A percentile compares a stretch with the other conserved stretches of the same genome.
Conservation (phyloP, 2,797 vertebrate genomes). For the Dicrostonyx torquatus region DNA sequence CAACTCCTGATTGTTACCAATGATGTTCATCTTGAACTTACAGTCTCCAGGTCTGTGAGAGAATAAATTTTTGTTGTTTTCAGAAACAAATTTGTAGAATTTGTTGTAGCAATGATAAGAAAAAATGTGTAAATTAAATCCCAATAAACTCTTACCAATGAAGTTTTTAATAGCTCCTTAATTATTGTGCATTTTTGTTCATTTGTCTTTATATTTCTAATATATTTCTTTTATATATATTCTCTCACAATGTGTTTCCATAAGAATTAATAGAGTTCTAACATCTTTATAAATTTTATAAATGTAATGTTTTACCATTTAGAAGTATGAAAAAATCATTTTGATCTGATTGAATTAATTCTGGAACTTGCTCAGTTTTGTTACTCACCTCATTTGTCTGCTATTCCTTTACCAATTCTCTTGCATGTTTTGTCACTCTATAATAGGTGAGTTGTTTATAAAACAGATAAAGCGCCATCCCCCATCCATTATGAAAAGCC, state of each 20-base stretch:
- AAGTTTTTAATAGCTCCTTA: background rate
- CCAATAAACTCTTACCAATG: background rate
- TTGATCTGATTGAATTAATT: background rate
- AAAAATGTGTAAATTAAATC: background rate
- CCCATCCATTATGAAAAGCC: background rate
- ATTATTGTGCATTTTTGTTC: background rate
- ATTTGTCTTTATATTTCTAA: slow-evolving; percentile 7
- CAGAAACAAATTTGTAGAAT: slow-evolving; percentile 10
- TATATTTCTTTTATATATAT: background rate
- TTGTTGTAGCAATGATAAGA: background rate
- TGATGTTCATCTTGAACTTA: background rate
- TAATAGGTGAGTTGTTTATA: background rate
- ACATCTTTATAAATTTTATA: slow-evolving; percentile 17
- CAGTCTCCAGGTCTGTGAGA: background rate
- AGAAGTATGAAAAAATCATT: slow-evolving; percentile 18
- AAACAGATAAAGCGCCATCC: background rate
- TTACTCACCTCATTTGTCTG: background rate
- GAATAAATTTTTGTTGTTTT: background rate
- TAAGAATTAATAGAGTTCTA: background rate
- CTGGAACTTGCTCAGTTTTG: background rate
- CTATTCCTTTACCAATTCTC: background rate
- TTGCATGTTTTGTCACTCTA: background rate
- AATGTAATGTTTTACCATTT: slow-evolving; percentile 19
- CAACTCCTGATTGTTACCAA: background rate
- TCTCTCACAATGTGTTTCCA: background rate